Percentiles rank a stretch among this genome's conserved stretches.
phyloP scores from a whole-genome alignment of 1,140 invertebrate genomes.

The Bradysia coprophila region DNA sequence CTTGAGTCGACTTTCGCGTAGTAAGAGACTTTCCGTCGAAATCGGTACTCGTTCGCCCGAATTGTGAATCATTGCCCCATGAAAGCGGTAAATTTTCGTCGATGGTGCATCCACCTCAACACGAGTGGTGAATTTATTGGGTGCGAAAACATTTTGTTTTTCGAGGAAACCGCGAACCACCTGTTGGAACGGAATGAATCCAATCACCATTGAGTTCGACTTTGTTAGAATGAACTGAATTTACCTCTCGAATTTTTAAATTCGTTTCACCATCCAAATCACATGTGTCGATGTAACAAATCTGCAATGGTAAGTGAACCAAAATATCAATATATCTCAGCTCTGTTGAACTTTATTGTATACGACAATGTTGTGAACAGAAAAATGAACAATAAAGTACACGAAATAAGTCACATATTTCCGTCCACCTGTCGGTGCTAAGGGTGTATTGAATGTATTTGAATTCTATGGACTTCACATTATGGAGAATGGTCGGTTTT shows the following conservation, averaged over 20 bases:
- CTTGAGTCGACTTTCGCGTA: slow-evolving; percentile 75
- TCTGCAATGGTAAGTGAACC: too few species aligned
- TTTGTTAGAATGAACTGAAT: background rate
- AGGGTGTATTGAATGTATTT: too few species aligned
- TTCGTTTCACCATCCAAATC: slow-evolving; percentile 99
- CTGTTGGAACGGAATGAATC: slow-evolving; percentile 5
- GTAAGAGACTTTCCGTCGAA: slow-evolving; percentile 79
- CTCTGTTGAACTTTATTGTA: too few species aligned
- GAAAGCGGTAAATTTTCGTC: slow-evolving; percentile 90
- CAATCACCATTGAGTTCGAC: background rate
- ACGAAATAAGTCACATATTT: too few species aligned
- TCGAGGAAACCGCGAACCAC: slow-evolving; percentile 29
- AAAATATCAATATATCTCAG: too few species aligned
- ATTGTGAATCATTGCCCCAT: slow-evolving; percentile 72
- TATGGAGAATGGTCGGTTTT: too few species aligned
- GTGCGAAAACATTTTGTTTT: slow-evolving; percentile 51
- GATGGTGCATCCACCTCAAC: slow-evolving; percentile 87
- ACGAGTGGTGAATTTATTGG: slow-evolving; percentile 60
- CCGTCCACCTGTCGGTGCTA: too few species aligned
- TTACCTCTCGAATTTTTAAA: slow-evolving; percentile 84
- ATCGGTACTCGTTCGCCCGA: slow-evolving; percentile 63
- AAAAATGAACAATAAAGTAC: too few species aligned
- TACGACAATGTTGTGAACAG: too few species aligned
- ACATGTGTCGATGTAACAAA: slow-evolving; percentile 94
- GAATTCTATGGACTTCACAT: too few species aligned